These are phyloP conservation scores for Gorsachius goisagi DNA, from an alignment of 2,113 vertebrate species.

Conservation along the genomic window DNA sequence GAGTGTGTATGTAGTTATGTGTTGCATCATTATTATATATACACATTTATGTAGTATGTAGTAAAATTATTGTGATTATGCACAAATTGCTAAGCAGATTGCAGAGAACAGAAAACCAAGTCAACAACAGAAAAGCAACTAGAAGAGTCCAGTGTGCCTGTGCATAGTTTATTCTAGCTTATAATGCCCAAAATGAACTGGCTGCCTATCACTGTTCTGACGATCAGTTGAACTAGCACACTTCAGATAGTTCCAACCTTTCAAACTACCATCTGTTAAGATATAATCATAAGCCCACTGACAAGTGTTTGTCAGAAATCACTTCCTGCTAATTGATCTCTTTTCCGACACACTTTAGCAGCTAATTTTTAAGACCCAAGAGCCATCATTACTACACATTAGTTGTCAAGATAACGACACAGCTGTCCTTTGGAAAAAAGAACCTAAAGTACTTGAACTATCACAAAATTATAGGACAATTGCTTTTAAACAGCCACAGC, in stretches of 20 bases:
- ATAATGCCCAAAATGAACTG: background rate
- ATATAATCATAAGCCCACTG: background rate
- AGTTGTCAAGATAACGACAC: background rate
- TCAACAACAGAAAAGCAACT: background rate
- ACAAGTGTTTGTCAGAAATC: conserved; percentile 35
- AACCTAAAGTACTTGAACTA: background rate
- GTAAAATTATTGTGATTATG: background rate
- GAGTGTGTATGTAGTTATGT: background rate
- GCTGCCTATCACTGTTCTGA: background rate
- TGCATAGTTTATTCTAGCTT: background rate
- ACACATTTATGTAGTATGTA: background rate
- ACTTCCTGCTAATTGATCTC: conserved; percentile 22
- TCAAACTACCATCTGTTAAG: background rate
- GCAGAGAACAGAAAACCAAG: background rate
- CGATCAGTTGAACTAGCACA: background rate
- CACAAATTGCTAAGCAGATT: background rate
- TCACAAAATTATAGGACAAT: background rate
- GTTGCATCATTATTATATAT: background rate
- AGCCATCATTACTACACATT: background rate
- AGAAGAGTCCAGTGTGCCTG: background rate
- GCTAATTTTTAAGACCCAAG: background rate
- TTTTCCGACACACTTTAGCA: background rate
- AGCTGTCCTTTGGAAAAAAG: conserved; percentile 24
- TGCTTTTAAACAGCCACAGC: background rate
- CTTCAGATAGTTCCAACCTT: background rate